Evolutionary conservation across 2,888 invertebrate species (phyloP).

Genomic region (Andrena chrysosceles): DNA sequence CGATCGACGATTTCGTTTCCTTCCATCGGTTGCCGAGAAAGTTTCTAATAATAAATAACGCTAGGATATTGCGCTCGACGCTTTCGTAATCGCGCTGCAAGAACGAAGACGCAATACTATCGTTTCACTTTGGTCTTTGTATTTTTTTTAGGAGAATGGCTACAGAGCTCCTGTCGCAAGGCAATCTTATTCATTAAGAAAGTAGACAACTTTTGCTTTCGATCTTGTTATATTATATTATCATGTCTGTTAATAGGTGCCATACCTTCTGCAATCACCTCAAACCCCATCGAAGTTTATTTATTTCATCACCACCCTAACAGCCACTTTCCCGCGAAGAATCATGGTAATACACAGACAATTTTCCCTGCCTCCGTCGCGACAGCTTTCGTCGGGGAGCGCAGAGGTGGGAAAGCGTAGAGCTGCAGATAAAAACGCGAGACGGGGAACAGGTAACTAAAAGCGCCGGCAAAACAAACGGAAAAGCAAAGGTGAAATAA

Average conservation of each 20-base stretch:
- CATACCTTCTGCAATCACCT: too few species aligned
- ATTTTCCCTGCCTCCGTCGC: not conserved
- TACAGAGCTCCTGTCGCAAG: not conserved
- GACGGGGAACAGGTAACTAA: not conserved
- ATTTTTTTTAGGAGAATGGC: not conserved
- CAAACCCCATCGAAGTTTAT: too few species aligned
- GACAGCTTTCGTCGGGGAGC: not conserved
- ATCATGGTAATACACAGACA: not conserved
- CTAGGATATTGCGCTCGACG: constrained; percentile 7
- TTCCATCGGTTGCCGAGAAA: not conserved
- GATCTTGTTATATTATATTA: too few species aligned
- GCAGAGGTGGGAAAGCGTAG: not conserved
- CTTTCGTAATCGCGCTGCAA: not conserved
- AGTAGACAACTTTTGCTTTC: not conserved
- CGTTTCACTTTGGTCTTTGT: too few species aligned
- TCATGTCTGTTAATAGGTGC: too few species aligned
- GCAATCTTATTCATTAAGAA: not conserved
- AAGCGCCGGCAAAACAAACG: constrained; percentile 16
- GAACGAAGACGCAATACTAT: constrained; percentile 1
- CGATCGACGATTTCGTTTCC: too few species aligned
- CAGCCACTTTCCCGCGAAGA: not conserved
- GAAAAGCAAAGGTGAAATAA: constrained; percentile 2
- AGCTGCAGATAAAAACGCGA: not conserved
- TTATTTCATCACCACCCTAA: not conserved
- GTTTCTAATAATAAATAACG: not conserved